Conservation (phyloP, 2,888 invertebrate genomes). For the Epirrhoe alternata region DNA sequence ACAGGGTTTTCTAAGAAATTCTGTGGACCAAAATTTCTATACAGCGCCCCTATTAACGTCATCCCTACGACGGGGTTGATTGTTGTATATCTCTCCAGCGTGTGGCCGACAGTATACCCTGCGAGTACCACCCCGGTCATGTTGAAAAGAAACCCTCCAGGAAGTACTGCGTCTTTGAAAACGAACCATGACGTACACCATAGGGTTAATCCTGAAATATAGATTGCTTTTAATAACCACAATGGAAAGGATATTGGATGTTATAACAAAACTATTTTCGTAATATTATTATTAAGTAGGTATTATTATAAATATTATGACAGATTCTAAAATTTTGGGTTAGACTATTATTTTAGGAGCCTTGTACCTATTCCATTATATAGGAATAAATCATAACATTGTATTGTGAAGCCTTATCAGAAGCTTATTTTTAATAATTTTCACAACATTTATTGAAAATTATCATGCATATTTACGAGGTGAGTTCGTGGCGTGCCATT, state of each 20-base stretch:
- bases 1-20: conserved; percentile 66
- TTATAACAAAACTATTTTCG: too few species aligned
- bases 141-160: conserved; percentile 67
- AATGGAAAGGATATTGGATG: not conserved
- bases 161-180: conserved; percentile 62
- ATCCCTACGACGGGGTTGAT: conserved; percentile 75
- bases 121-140: conserved; percentile 66
- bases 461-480: conserved; percentile 18
- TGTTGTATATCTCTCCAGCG: conserved; percentile 73
- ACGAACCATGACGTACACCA: conserved; percentile 76
- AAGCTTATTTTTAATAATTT: conserved; percentile 13
- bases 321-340: too few species aligned
- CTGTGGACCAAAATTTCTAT: conserved; percentile 65
- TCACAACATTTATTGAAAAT: conserved; percentile 25
- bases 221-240: not conserved
- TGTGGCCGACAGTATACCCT: conserved; percentile 74
- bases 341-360: too few species aligned
- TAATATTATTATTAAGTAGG: too few species aligned
- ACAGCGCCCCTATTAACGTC: conserved; percentile 73
- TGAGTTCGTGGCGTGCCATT: conserved; percentile 18
- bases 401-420: conserved; percentile 4
- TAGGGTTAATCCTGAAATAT: conserved; percentile 66
- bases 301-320: too few species aligned
- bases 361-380: not conserved
- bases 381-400: conserved; percentile 15